Percentiles rank a stretch among this genome's conserved stretches.
phyloP scores from a whole-genome alignment of 92 coral and sea anemone genomes.

The Epizoanthus illoricatus region DNA sequence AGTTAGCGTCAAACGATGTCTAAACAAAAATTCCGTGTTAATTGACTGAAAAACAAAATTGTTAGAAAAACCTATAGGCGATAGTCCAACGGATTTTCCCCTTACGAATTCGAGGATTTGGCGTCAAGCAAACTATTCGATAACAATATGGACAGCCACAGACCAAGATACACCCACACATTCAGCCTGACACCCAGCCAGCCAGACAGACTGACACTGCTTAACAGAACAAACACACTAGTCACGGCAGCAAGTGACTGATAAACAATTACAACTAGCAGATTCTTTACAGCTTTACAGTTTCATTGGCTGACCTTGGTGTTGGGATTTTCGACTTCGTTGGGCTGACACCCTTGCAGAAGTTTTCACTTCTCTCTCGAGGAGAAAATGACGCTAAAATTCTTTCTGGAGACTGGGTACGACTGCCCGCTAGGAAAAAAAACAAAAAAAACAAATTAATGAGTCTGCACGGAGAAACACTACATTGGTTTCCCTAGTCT shows the following conservation, averaged over 20 bases:
- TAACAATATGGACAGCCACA: too few species aligned
- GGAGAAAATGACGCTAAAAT: slow-evolving; percentile 64
- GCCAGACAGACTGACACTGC: too few species aligned
- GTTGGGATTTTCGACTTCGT: slow-evolving; percentile 87
- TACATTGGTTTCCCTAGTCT: not conserved
- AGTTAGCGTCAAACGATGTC: too few species aligned
- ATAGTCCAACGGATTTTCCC: too few species aligned
- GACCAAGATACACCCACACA: too few species aligned
- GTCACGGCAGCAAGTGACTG: not conserved
- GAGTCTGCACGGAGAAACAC: not conserved
- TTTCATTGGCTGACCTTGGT: slow-evolving; percentile 67
- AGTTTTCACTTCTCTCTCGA: slow-evolving; percentile 90
- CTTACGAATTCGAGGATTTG: too few species aligned
- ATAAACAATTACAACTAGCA: not conserved
- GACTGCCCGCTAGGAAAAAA: slow-evolving; percentile 74
- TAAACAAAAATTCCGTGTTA: too few species aligned
- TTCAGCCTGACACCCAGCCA: too few species aligned
- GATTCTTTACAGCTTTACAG: not conserved
- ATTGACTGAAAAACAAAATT: too few species aligned
- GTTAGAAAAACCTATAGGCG: too few species aligned
- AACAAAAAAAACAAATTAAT: not conserved
- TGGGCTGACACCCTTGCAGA: slow-evolving; percentile 81
- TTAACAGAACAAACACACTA: not conserved
- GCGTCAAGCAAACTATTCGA: too few species aligned
- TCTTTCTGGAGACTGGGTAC: slow-evolving; percentile 93